phyloP scores from a whole-genome alignment of 2,113 vertebrate species.

The Eublepharis macularius region DNA sequence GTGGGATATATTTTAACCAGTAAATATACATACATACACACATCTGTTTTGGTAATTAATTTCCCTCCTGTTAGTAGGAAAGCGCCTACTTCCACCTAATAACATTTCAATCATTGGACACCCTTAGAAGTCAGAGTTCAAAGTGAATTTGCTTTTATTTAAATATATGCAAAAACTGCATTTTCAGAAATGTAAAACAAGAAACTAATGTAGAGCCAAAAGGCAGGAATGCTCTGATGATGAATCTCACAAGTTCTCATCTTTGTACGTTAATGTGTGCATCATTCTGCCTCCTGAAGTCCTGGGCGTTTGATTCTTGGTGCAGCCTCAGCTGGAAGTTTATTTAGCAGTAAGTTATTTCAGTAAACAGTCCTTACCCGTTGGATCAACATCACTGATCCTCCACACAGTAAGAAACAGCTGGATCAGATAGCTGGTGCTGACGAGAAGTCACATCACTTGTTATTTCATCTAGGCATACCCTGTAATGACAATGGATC shows the following conservation, averaged over 20 bases:
- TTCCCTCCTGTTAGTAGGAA: conserved; percentile 10
- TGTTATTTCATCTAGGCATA: conserved; percentile 57
- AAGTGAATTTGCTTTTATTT: conserved; percentile 53
- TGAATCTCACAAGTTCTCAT: neutral
- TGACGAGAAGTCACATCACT: accelerated
- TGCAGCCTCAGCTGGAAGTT: neutral
- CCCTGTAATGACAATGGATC: conserved; percentile 46
- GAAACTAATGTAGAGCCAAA: neutral
- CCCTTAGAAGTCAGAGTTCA: conserved; percentile 13
- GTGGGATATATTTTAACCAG: too few relatives aligned
- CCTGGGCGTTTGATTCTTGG: neutral
- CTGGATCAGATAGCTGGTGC: neutral
- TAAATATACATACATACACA: too few relatives aligned
- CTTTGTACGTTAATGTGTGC: neutral
- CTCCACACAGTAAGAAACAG: neutral
- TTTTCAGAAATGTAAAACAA: neutral
- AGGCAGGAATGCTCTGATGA: neutral
- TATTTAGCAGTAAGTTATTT: accelerated
- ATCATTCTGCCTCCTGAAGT: neutral
- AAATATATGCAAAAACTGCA: conserved; percentile 6
- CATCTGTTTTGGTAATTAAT: conserved; percentile 10
- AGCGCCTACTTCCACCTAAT: conserved; percentile 7
- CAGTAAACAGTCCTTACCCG: neutral
- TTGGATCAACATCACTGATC: neutral
- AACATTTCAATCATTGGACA: conserved; percentile 6